These are phyloP conservation scores for Calypte anna DNA, from an alignment of 2,113 vertebrate species.

Conservation along the genomic window DNA sequence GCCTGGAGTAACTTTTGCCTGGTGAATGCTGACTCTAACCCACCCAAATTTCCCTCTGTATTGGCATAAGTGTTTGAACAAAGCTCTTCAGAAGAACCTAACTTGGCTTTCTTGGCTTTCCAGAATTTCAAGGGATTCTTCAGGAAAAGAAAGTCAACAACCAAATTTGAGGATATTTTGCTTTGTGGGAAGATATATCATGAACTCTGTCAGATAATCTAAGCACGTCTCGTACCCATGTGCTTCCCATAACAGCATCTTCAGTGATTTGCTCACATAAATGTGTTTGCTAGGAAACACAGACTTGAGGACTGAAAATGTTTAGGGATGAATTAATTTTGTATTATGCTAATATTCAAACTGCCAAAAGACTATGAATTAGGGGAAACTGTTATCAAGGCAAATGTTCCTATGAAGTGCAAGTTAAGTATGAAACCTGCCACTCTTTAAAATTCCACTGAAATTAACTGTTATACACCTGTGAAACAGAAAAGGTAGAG, in stretches of 20 bases:
- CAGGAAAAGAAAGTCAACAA: neutral
- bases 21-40: neutral
- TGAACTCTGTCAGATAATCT: neutral
- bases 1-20: neutral
- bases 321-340: neutral
- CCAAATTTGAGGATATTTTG: neutral
- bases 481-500: neutral
- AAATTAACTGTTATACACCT: conserved; percentile 28
- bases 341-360: neutral
- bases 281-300: neutral
- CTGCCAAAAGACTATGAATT: neutral
- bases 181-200: neutral
- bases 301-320: neutral
- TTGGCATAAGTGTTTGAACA: neutral
- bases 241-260: neutral
- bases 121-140: neutral
- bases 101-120: neutral
- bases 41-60: neutral
- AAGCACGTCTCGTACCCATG: neutral
- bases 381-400: neutral
- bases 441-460: neutral
- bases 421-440: neutral
- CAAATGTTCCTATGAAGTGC: neutral
- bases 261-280: neutral
- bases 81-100: neutral